Conservation (phyloP, 2,113 vertebrate species). For the Pseudorasbora parva region DNA sequence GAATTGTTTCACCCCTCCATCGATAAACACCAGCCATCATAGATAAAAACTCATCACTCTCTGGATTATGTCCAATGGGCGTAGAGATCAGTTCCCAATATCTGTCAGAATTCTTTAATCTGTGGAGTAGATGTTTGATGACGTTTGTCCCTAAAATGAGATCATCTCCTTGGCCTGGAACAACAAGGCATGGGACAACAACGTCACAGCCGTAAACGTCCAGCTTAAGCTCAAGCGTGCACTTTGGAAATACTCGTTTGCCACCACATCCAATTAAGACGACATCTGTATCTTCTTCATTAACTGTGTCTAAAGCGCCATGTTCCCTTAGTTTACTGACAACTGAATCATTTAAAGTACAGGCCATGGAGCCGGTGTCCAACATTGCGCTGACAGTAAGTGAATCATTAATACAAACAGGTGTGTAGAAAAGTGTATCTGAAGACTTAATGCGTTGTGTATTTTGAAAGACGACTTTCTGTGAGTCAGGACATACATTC, state of each 20-base stretch:
- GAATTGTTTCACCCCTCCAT: constrained; percentile 8
- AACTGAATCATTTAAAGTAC: constrained; percentile 38
- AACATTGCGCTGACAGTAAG: constrained; percentile 40
- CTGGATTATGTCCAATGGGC: background rate
- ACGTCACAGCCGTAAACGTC: constrained; percentile 30
- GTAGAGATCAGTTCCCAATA: constrained; percentile 40
- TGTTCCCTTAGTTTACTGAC: constrained; percentile 24
- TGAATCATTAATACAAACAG: constrained; percentile 37
- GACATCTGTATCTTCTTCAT: constrained; percentile 32
- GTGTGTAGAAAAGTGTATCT: constrained; percentile 52
- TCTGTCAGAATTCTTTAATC: constrained; percentile 32
- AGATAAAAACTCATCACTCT: background rate
- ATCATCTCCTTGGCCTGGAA: constrained; percentile 43
- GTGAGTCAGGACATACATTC: background rate
- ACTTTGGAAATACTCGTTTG: constrained; percentile 27
- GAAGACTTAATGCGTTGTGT: constrained; percentile 16
- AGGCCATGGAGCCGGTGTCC: constrained; percentile 51
- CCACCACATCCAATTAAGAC: constrained; percentile 42
- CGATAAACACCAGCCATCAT: constrained; percentile 21
- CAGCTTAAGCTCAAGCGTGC: constrained; percentile 5
- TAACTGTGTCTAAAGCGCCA: constrained; percentile 3
- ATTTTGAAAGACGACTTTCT: constrained; percentile 40
- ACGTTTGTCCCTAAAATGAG: constrained; percentile 44
- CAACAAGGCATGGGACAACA: constrained; percentile 41
- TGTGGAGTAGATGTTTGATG: constrained; percentile 41